A percentile compares a stretch with the other conserved stretches of the same genome.
Conservation (phyloP, 1,140 invertebrate genomes). For the Cryptotermes secundus region DNA sequence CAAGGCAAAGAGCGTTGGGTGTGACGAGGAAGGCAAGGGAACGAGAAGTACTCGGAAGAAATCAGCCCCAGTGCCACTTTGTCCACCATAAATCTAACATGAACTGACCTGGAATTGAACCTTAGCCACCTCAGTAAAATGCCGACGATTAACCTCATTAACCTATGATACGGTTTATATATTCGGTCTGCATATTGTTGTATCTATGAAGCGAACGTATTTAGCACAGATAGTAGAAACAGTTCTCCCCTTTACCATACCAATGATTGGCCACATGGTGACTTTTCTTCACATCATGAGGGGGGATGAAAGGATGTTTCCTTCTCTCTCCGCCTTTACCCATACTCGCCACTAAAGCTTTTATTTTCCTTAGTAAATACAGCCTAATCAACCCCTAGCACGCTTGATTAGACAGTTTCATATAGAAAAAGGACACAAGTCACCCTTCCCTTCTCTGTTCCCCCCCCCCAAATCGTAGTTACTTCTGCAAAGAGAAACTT, state of each 20-base stretch:
- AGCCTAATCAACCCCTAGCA: constrained; percentile 14
- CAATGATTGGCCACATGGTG: constrained; percentile 3
- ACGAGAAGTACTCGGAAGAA: too few relatives aligned
- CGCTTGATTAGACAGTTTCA: background rate
- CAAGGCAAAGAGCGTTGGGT: too few relatives aligned
- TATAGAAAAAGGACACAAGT: background rate
- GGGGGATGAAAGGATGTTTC: background rate
- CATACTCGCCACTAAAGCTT: constrained; percentile 1
- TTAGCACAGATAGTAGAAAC: background rate
- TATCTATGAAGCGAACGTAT: background rate
- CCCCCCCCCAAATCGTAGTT: background rate
- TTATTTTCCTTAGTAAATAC: constrained; percentile 20
- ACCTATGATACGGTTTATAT: too few relatives aligned
- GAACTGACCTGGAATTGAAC: too few relatives aligned
- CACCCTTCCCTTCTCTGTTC: background rate
- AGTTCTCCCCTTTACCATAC: background rate
- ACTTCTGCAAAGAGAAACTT: background rate
- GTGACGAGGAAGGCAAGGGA: too few relatives aligned
- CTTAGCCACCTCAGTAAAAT: too few relatives aligned
- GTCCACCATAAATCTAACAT: too few relatives aligned
- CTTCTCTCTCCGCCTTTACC: background rate
- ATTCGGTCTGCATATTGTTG: too few relatives aligned
- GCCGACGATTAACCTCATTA: too few relatives aligned
- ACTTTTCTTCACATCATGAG: constrained; percentile 4
- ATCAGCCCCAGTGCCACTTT: too few relatives aligned